Evolutionary conservation across 2,797 vertebrate species (phyloP).

Genomic region (Halcyon leucocephala): DNA sequence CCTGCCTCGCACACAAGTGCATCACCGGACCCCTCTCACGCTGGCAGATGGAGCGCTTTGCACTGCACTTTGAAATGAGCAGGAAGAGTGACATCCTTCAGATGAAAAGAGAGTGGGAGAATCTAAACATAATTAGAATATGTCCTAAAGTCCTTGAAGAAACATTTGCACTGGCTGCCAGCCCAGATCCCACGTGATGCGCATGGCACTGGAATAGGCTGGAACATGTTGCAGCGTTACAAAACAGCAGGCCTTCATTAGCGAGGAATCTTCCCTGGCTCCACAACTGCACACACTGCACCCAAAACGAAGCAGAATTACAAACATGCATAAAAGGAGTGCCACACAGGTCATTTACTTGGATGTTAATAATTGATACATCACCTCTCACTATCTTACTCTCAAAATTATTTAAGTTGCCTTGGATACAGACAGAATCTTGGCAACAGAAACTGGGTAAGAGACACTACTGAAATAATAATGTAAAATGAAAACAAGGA

Average conservation of each 20-base stretch:
- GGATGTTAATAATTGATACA: slow-evolving; percentile 37
- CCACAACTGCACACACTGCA: slow-evolving; percentile 7
- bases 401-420: slow-evolving; percentile 46
- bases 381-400: neutral
- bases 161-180: slow-evolving; percentile 67
- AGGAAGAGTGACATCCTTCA: slow-evolving; percentile 53
- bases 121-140: slow-evolving; percentile 69
- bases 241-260: slow-evolving; percentile 65
- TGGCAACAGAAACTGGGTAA: slow-evolving; percentile 18
- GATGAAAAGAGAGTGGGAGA: slow-evolving; percentile 56
- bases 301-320: slow-evolving; percentile 32
- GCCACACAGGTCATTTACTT: neutral
- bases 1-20: slow-evolving; percentile 25
- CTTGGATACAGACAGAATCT: slow-evolving; percentile 52
- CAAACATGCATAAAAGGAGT: neutral
- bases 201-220: slow-evolving; percentile 52
- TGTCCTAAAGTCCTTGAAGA: slow-evolving; percentile 68
- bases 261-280: slow-evolving; percentile 29
- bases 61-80: slow-evolving; percentile 39
- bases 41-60: slow-evolving; percentile 45
- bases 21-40: slow-evolving; percentile 11
- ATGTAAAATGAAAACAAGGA: slow-evolving; percentile 20
- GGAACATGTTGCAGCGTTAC: slow-evolving; percentile 41
- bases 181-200: slow-evolving; percentile 63
- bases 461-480: slow-evolving; percentile 37